phyloP scores from a whole-genome alignment of 2,888 invertebrate genomes.

The Molanna angustata region DNA sequence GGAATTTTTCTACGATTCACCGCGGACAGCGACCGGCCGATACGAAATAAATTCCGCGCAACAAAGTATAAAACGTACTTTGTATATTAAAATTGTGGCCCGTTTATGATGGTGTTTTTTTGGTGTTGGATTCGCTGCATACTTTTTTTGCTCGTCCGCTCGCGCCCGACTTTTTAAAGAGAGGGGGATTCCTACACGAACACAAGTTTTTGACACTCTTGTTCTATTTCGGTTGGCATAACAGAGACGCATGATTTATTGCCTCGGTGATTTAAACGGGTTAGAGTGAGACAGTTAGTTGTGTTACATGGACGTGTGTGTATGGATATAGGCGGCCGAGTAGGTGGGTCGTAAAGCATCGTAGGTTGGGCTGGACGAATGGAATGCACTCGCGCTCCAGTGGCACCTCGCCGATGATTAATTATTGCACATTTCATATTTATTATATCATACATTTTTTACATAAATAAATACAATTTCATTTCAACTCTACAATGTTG shows the following conservation, averaged over 20 bases:
- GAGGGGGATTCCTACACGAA: constrained; percentile 10
- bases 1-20: too few species aligned
- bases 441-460: too few species aligned
- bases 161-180: too few species aligned
- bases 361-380: constrained; percentile 38
- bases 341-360: constrained; percentile 59
- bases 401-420: constrained; percentile 17
- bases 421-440: constrained; percentile 1
- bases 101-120: too few species aligned
- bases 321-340: constrained; percentile 39
- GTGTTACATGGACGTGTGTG: constrained; percentile 6
- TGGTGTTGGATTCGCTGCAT: too few species aligned
- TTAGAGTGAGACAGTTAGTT: constrained; percentile 15
- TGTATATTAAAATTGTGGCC: too few species aligned
- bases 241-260: constrained; percentile 23
- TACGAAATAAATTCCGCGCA: too few species aligned
- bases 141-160: too few species aligned
- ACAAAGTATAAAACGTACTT: too few species aligned
- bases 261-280: constrained; percentile 12
- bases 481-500: too few species aligned
- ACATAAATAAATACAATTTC: too few species aligned
- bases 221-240: constrained; percentile 25
- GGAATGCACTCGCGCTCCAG: constrained; percentile 7
- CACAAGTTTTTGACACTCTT: constrained; percentile 26
- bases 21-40: too few species aligned